Evolutionary conservation across 2,113 vertebrate genomes (phyloP).

Genomic region (Mesoclemmys tuberculata): DNA sequence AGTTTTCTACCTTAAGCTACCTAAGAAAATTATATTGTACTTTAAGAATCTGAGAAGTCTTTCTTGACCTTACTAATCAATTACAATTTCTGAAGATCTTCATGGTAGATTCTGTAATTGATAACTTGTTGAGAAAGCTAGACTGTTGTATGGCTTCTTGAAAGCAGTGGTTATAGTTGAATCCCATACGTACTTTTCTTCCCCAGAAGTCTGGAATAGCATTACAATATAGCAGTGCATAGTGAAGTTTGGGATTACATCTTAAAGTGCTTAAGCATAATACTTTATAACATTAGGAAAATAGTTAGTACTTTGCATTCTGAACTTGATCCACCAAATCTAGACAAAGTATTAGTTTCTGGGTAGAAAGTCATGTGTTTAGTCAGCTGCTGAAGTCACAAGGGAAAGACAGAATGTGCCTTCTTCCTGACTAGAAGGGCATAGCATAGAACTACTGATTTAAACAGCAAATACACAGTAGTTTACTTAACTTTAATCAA

Average conservation of each 20-base stretch:
- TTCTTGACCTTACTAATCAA: neutral
- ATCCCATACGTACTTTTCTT: neutral
- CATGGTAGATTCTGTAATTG: neutral
- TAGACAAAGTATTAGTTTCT: constrained; percentile 59
- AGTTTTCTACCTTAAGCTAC: neutral
- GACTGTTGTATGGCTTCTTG: neutral
- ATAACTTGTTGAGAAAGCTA: neutral
- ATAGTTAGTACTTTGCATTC: neutral
- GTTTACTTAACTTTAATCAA: constrained; percentile 50
- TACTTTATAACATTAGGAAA: constrained; percentile 35
- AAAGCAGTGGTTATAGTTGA: neutral
- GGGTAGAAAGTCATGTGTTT: constrained; percentile 74
- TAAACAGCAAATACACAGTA: constrained; percentile 59
- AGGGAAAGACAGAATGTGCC: constrained; percentile 72
- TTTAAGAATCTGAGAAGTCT: neutral
- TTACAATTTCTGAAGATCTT: neutral
- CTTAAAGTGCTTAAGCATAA: constrained; percentile 2
- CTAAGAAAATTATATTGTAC: neutral
- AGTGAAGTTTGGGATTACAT: rapidly evolving
- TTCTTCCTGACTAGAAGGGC: constrained; percentile 65
- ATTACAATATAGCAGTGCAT: neutral
- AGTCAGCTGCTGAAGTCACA: constrained; percentile 82
- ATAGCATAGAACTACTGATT: constrained; percentile 17
- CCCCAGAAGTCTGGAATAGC: neutral
- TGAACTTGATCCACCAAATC: neutral